Conservation (phyloP, 2,797 vertebrate genomes). For the Loris lydekkerianus region DNA sequence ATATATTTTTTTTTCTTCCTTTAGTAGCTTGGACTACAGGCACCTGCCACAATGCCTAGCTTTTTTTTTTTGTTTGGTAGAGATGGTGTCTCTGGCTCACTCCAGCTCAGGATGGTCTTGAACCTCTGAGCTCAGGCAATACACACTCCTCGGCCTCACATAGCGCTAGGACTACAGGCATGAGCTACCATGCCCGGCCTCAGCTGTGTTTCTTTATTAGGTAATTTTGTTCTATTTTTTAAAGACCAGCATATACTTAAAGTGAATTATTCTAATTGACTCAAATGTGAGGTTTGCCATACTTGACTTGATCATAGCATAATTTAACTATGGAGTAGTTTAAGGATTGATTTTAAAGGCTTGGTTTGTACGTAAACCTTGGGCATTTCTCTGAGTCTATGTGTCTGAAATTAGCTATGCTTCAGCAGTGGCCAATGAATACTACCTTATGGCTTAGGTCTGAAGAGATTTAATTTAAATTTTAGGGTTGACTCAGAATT, state of each 20-base stretch:
- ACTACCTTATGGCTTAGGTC: not conserved
- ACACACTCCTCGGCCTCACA: no score
- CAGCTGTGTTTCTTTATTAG: not conserved
- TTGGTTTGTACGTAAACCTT: not conserved
- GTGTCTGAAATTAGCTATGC: not conserved
- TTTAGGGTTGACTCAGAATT: not conserved
- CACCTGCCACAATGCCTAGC: no score
- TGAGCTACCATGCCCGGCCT: no score
- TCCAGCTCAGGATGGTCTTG: no score
- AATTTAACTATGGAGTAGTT: not conserved
- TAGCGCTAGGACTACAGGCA: no score
- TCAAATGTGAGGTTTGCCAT: not conserved
- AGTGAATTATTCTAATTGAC: not conserved
- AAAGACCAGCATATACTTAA: constrained; percentile 1
- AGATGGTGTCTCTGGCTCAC: no score
- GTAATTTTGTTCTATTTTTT: constrained; percentile 34
- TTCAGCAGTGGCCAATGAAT: not conserved
- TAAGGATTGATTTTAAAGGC: not conserved
- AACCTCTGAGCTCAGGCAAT: no score
- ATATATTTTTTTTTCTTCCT: no score
- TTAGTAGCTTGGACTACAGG: no score
- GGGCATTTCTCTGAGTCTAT: not conserved
- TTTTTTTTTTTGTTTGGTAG: no score
- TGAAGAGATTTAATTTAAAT: not conserved
- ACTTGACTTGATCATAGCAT: not conserved